phyloP scores from a whole-genome alignment of 2,888 invertebrate genomes.

The Listrodromus nycthemerus region DNA sequence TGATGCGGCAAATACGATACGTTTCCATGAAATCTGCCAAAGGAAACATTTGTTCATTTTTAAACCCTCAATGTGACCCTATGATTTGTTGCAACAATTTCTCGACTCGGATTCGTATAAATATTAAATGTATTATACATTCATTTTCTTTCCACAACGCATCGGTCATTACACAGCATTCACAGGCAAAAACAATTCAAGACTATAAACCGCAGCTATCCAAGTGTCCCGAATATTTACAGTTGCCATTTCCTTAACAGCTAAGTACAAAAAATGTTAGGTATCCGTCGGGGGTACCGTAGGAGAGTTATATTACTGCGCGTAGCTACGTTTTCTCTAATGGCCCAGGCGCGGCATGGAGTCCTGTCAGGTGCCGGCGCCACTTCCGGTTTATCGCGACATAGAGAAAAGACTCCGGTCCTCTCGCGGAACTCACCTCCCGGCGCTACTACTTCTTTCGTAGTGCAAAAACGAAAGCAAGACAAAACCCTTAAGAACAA shows the following conservation, averaged over 20 bases:
- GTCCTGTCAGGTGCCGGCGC: conserved; percentile 47
- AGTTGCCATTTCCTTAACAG: conserved; percentile 28
- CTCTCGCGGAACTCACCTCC: conserved; percentile 1
- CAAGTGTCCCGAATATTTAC: conserved; percentile 22
- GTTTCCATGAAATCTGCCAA: neutral
- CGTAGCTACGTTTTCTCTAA: conserved; percentile 57
- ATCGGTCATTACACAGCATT: neutral
- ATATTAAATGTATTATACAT: neutral
- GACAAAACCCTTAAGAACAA: neutral
- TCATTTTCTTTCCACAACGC: neutral
- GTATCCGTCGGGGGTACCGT: conserved; percentile 23
- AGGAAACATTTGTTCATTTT: neutral
- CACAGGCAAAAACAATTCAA: neutral
- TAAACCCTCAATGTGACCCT: neutral
- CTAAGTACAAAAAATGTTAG: conserved; percentile 31
- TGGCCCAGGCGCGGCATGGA: conserved; percentile 49
- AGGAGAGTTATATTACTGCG: conserved; percentile 41
- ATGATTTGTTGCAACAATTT: neutral
- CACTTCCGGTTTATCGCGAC: conserved; percentile 56
- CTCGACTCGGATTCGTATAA: neutral
- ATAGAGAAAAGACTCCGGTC: conserved; percentile 37
- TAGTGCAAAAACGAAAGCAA: neutral
- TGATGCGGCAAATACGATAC: neutral
- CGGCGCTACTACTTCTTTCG: neutral
- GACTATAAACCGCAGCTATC: neutral